Evolutionary conservation across 2,113 vertebrate species (phyloP), one percentile per base, ranked within the genome.

Genomic region (Myiozetetes cayanensis): DNA sequence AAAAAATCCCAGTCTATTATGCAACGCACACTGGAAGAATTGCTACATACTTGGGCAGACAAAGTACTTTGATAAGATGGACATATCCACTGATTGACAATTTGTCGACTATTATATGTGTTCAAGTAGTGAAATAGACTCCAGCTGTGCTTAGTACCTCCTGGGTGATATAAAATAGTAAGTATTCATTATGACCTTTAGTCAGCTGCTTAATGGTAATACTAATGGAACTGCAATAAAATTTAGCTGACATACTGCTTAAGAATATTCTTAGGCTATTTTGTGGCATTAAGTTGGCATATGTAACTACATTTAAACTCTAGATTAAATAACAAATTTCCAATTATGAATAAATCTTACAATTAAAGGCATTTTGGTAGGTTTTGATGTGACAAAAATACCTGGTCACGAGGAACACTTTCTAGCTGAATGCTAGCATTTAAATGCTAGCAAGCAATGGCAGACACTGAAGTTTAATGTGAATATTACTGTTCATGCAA

Each of bases 151-250:
- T 95, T 81, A 91, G 81, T 46, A 89, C 95, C 94, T 97, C 94
- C 92, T 94, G 91, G 94, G 94, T 95, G 94, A 96, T 86, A 94
- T 94, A 94, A 93, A 96, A 94, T 74, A 94, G 88, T 89, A 96
- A 95, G 90, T 95, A 95, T 94, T 95, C 96, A 96, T 96, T 94
- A 96, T 95, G 96, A 96, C 96, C 96, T 96, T 97, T 97, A 95
- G 91, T 95, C 95, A 92, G 90, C 75, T 89, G 87, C 96, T 93
- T 96, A 96, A 93, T 72, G 68, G 76, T 93, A 94, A 94, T 88
- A 95, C 92, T 96, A 96, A 97, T 94, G 89, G 94, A 90, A 73
- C 68, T 33, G 65, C 84, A 92, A 90, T 96, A 96, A 95, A 97
- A 96, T 94, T 88, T 93, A 92, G 61, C 89, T 94, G 93, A 91